Conservation (phyloP, 1,140 invertebrate species). For the Listronotus oregonensis region DNA sequence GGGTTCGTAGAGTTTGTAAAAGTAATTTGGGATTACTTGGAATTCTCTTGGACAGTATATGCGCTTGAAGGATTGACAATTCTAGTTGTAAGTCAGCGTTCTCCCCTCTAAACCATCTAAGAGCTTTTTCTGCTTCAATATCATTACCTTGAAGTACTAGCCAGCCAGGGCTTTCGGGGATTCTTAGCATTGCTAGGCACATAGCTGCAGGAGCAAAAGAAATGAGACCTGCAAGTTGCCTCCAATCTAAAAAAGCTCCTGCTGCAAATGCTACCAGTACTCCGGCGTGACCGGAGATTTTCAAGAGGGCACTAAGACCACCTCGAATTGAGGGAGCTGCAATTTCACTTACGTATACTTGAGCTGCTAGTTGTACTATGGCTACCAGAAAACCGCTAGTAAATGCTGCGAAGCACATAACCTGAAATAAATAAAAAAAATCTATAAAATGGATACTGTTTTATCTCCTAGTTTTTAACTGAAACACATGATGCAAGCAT, state of each 20-base stretch:
- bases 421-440: conserved; percentile 8
- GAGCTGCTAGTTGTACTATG: conserved; percentile 77
- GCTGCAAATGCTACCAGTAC: conserved; percentile 80
- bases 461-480: too few relatives aligned
- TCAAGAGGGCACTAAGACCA: conserved; percentile 80
- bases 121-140: conserved; percentile 75
- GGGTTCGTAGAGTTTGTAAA: conserved; percentile 56
- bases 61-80: conserved; percentile 68
- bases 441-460: too few relatives aligned
- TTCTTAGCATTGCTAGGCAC: conserved; percentile 70
- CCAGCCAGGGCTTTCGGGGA: conserved; percentile 84
- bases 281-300: conserved; percentile 84
- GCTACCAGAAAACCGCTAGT: conserved; percentile 79
- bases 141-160: conserved; percentile 75
- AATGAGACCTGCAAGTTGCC: conserved; percentile 76
- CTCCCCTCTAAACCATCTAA: conserved; percentile 77
- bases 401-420: conserved; percentile 79
- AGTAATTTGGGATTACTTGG: conserved; percentile 43
- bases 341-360: conserved; percentile 89
- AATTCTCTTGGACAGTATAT: conserved; percentile 62
- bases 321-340: conserved; percentile 84
- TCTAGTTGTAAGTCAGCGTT: conserved; percentile 75
- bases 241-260: conserved; percentile 81
- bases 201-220: conserved; percentile 73
- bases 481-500: too few relatives aligned